These are phyloP conservation scores for Pachydiplax longipennis DNA, from an alignment of 2,888 invertebrate genomes.

Conservation along the genomic window DNA sequence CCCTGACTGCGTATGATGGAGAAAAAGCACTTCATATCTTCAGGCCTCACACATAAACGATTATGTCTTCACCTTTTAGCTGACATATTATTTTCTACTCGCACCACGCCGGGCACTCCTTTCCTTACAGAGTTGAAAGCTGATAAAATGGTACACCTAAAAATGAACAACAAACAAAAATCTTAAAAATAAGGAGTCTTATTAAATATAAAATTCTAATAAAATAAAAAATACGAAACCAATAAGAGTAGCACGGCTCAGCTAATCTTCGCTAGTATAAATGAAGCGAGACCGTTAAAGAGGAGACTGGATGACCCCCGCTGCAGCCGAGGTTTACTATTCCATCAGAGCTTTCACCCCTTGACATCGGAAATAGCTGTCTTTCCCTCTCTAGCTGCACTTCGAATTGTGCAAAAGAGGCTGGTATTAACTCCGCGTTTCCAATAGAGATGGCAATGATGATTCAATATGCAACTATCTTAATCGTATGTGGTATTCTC, in stretches of 20 bases:
- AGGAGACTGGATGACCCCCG: no score
- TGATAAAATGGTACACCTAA: background rate
- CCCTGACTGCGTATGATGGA: no score
- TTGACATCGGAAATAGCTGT: background rate
- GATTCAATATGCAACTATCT: no score
- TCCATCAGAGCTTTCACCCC: background rate
- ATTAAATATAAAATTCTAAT: no score
- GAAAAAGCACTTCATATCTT: background rate
- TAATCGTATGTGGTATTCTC: no score
- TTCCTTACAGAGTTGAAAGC: background rate
- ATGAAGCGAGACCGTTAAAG: background rate
- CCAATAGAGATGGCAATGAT: no score
- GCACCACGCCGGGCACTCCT: background rate
- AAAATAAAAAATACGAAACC: background rate
- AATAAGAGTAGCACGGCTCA: background rate
- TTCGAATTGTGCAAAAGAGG: background rate
- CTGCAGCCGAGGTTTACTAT: no score
- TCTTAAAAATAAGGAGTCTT: background rate
- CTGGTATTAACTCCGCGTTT: no score
- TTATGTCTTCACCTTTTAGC: background rate
- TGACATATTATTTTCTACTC: background rate
- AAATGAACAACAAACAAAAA: background rate
- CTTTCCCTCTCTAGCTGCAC: background rate
- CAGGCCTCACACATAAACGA: background rate
- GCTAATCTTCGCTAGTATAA: background rate